Base-by-base conservation (phyloP, 2,113 vertebrate genomes). In the Vulpes ferrilata region DNA sequence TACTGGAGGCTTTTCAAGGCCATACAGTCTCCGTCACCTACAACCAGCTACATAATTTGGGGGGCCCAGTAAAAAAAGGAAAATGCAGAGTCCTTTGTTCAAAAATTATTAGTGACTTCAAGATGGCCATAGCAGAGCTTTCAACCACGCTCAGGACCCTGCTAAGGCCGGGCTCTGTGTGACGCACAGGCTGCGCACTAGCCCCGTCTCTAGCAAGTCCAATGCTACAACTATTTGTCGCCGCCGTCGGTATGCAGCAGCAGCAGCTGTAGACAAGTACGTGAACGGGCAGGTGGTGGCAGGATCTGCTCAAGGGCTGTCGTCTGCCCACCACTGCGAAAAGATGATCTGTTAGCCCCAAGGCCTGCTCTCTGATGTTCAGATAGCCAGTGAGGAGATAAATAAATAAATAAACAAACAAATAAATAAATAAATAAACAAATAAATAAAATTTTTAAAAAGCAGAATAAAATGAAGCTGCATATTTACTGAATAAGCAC, bases 71-170 rank as follows among this genome's bases (percentile, higher is more conserved):
- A 11, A 60, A 89, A 89, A 53, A 93, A 32, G 32, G 23, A 84
- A 91, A 88, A 62, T 15, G 8, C 5, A 15, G 25, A 53, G 22
- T 38, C 30, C 23, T 35, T 65, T 73, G 0, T 88, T 93, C 7
- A 87, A 87, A 87, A 90, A 74, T 65, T 62, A 84, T 83, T 22
- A 64, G 64, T 62, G 71, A 35, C 23, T 94, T 87, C 35, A 59
- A 64, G 25, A 38, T 7, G 13, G 55, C 23, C 64, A 38, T 12
- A 25, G 19, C 4, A 92, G 11, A 87, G 32, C 13, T 76, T 74
- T 51, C 74, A 84, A 79, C 13, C 32, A 79, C 88, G 16, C 27
- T 25, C 7, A 1, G 5, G 35, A 51, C 10, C 4, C 38, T 94
- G 65, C 27, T 15, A n/a, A 74, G 51, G 13, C 32, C 6, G 4